These are phyloP conservation scores for Bothrops jararaca DNA, from an alignment of 2,113 vertebrate genomes.

Conservation along the genomic window DNA sequence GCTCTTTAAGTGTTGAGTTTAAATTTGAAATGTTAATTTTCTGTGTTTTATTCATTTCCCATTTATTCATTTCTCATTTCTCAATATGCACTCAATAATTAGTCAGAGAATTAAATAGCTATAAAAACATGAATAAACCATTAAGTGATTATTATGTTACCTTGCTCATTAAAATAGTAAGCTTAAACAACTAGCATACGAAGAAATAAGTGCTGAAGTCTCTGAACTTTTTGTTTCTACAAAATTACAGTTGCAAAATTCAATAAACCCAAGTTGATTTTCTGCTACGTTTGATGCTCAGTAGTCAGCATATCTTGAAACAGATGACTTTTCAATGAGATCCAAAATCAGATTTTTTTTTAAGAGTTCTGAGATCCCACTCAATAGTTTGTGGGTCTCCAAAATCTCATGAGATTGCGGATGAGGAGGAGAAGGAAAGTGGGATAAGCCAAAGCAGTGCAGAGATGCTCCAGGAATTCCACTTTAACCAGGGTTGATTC, in stretches of 20 bases:
- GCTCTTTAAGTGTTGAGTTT: neutral
- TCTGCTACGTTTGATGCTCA: neutral
- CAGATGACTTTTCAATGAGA: neutral
- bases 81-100: neutral
- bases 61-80: neutral
- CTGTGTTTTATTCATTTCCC: constrained; percentile 2
- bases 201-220: neutral
- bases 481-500: neutral
- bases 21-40: constrained; percentile 22
- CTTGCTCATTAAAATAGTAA: constrained; percentile 49
- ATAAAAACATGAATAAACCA: constrained; percentile 29
- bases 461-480: neutral
- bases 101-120: constrained; percentile 2
- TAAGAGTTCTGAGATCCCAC: neutral
- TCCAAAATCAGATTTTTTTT: neutral
- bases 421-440: neutral
- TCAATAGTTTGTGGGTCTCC: neutral
- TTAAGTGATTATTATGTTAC: constrained; percentile 28
- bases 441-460: neutral
- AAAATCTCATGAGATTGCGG: neutral
- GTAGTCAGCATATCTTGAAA: neutral
- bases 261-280: neutral
- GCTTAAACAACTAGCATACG: constrained; percentile 28
- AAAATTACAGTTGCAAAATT: neutral
- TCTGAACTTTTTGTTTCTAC: neutral